phyloP scores from a whole-genome alignment of 2,888 invertebrate genomes.

The Busseola fusca region DNA sequence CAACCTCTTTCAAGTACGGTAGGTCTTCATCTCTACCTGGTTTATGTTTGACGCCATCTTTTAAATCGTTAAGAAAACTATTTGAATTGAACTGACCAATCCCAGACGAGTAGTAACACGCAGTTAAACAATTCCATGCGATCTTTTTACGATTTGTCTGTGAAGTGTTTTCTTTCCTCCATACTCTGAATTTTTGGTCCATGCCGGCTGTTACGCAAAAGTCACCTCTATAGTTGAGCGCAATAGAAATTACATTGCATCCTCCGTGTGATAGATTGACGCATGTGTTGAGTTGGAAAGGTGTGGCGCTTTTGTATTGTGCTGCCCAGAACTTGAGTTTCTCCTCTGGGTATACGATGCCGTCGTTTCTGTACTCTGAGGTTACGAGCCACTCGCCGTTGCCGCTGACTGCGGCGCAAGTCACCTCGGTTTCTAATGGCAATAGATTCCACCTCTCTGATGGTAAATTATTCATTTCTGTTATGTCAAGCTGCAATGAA shows the following conservation, averaged over 20 bases:
- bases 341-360: slow-evolving; percentile 82
- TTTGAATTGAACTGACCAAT: slow-evolving; percentile 76
- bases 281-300: slow-evolving; percentile 81
- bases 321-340: slow-evolving; percentile 82
- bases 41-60: slow-evolving; percentile 66
- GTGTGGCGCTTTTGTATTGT: slow-evolving; percentile 66
- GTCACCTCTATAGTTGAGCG: slow-evolving; percentile 77
- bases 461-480: slow-evolving; percentile 81
- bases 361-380: slow-evolving; percentile 84
- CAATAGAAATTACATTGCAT: slow-evolving; percentile 79
- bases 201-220: slow-evolving; percentile 84
- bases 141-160: slow-evolving; percentile 64
- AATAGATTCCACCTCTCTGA: slow-evolving; percentile 80
- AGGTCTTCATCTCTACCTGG: slow-evolving; percentile 62
- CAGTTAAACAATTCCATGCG: slow-evolving; percentile 80
- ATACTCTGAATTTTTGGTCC: slow-evolving; percentile 83
- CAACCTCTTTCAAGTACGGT: slow-evolving; percentile 71
- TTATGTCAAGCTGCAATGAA: slow-evolving; percentile 83
- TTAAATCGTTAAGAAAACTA: slow-evolving; percentile 77
- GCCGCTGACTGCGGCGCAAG: slow-evolving; percentile 80
- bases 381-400: slow-evolving; percentile 82
- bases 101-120: slow-evolving; percentile 85
- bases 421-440: slow-evolving; percentile 84
- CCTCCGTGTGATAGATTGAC: slow-evolving; percentile 85
- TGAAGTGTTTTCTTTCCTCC: slow-evolving; percentile 74